phyloP scores from a whole-genome alignment of 2,797 vertebrate species.

The Odontamblyopus rebecca region DNA sequence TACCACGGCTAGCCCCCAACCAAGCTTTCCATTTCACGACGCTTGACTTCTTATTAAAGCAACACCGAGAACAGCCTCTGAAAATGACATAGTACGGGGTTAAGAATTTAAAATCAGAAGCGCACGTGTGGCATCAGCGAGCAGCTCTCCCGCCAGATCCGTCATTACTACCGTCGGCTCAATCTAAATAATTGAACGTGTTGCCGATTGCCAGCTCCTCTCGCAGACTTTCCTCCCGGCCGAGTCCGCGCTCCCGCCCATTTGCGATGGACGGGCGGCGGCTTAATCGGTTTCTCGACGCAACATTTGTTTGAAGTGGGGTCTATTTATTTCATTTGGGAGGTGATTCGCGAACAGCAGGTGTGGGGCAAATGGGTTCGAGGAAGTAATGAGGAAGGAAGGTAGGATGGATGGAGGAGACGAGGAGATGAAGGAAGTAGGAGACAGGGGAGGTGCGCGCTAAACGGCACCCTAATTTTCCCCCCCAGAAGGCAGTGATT shows the following conservation, averaged over 20 bases:
- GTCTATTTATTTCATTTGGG: slow-evolving; percentile 48
- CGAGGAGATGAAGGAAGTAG: slow-evolving; percentile 5
- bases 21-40: slow-evolving; percentile 28
- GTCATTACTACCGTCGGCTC: slow-evolving; percentile 17
- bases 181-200: slow-evolving; percentile 52
- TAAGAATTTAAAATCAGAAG: slow-evolving; percentile 30
- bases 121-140: slow-evolving; percentile 2
- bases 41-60: slow-evolving; percentile 32
- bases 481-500: slow-evolving; percentile 71
- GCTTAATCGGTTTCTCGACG: neutral
- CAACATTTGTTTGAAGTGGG: slow-evolving; percentile 42
- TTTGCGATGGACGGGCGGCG: slow-evolving; percentile 36
- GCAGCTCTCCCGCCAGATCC: slow-evolving; percentile 8
- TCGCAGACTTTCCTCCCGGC: neutral
- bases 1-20: neutral
- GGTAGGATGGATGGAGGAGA: slow-evolving; percentile 24
- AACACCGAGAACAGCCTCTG: slow-evolving; percentile 13
- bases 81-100: slow-evolving; percentile 32
- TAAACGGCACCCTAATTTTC: slow-evolving; percentile 60
- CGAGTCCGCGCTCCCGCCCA: slow-evolving; percentile 30
- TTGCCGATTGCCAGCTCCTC: slow-evolving; percentile 40
- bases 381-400: slow-evolving; percentile 43
- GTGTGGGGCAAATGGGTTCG: slow-evolving; percentile 45
- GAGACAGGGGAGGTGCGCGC: slow-evolving; percentile 29
- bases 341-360: slow-evolving; percentile 57